phyloP scores from a whole-genome alignment of 2,888 invertebrate genomes.

The Drosophila bunnanda region DNA sequence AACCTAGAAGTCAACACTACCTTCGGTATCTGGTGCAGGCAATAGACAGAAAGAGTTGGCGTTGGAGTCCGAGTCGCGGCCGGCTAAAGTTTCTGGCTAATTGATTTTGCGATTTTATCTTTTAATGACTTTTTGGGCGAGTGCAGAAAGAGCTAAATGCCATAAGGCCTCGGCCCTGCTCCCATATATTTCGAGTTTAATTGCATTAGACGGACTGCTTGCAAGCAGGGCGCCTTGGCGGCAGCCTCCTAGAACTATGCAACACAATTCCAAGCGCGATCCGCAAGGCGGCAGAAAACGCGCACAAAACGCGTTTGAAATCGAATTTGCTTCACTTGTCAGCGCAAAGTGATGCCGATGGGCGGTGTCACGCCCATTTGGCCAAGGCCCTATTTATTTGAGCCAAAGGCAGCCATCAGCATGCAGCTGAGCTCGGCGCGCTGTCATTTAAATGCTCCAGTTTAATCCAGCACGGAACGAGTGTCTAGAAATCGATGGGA shows the following conservation, averaged over 20 bases:
- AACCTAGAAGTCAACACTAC: not conserved
- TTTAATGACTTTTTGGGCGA: conserved; percentile 78
- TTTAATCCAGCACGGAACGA: not conserved
- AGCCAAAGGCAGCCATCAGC: conserved; percentile 5
- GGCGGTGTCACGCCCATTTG: conserved; percentile 1
- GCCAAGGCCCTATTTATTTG: conserved; percentile 8
- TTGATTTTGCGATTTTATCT: conserved; percentile 82
- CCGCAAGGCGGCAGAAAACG: conserved; percentile 27
- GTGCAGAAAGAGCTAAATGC: conserved; percentile 54
- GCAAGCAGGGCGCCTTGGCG: conserved; percentile 15
- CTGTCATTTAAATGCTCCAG: conserved; percentile 10
- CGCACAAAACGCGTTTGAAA: conserved; percentile 23
- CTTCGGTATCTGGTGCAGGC: conserved; percentile 10
- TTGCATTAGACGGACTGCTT: conserved; percentile 47
- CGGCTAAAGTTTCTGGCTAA: conserved; percentile 79
- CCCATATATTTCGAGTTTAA: conserved; percentile 58
- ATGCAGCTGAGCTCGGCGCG: conserved; percentile 11
- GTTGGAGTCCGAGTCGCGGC: conserved; percentile 19
- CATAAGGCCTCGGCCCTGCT: conserved; percentile 14
- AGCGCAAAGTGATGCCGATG: conserved; percentile 9
- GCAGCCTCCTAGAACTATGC: conserved; percentile 33
- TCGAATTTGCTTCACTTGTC: conserved; percentile 28
- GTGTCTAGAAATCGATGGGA: conserved; percentile 9
- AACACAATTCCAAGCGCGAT: not conserved
- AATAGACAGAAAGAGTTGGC: conserved; percentile 18